Evolutionary conservation across 2,888 invertebrate species (phyloP).

Genomic region (Anticlea derivata): DNA sequence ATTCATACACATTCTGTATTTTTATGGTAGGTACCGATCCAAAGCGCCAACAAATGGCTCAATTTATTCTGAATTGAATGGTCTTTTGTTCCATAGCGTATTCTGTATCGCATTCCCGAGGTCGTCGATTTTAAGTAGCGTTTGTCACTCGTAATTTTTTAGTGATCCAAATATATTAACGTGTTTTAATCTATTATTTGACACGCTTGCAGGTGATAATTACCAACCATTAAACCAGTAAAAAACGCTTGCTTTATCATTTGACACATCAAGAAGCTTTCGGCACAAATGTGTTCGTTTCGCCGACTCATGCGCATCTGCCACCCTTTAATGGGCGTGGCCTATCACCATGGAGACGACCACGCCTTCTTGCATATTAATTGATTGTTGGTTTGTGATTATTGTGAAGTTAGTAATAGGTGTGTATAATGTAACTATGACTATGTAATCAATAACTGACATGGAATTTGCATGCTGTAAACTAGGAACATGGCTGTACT

Average conservation of each 20-base stretch:
- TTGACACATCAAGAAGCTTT: conserved; percentile 37
- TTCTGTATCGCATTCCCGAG: too few species aligned
- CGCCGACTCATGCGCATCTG: conserved; percentile 69
- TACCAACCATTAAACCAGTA: background rate
- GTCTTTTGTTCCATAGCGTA: too few species aligned
- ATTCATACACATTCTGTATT: too few species aligned
- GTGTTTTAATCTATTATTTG: background rate
- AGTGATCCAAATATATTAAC: background rate
- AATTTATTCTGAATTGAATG: too few species aligned
- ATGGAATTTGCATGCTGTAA: too few species aligned
- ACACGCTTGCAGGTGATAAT: conserved; percentile 24
- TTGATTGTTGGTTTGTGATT: conserved; percentile 7
- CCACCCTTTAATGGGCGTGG: conserved; percentile 43
- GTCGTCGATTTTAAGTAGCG: too few species aligned
- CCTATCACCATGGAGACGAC: conserved; percentile 37
- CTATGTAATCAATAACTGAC: too few species aligned
- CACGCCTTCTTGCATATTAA: conserved; percentile 37
- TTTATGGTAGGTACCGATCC: too few species aligned
- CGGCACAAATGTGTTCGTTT: conserved; percentile 40
- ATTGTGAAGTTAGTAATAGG: background rate
- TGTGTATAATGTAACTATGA: too few species aligned
- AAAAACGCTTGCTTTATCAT: conserved; percentile 30
- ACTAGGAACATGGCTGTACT: too few species aligned
- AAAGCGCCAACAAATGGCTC: too few species aligned
- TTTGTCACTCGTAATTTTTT: background rate